Percentiles rank a stretch among this genome's conserved stretches.
Evolutionary conservation across 2,113 vertebrate species (phyloP).

Genomic region (Anoplopoma fimbria): DNA sequence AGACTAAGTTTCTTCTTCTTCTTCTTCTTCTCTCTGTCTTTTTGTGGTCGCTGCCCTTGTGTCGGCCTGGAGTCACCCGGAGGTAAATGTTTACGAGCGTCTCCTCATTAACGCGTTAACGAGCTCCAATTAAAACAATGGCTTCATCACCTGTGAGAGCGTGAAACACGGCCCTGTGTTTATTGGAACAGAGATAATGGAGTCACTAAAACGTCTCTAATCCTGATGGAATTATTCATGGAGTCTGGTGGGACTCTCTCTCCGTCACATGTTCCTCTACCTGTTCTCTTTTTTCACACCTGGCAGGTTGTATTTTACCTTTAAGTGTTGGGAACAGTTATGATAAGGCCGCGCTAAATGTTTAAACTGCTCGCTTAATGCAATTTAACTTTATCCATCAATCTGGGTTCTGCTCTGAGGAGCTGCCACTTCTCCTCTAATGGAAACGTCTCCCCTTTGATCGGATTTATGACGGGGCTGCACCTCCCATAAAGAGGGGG

Average conservation of each 20-base stretch:
- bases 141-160: constrained; percentile 84
- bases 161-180: constrained; percentile 78
- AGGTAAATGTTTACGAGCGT: constrained; percentile 91
- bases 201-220: constrained; percentile 59
- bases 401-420: constrained; percentile 84
- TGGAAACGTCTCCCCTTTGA: constrained; percentile 84
- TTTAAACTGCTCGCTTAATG: constrained; percentile 91
- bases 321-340: constrained; percentile 92
- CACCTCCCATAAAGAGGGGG: constrained; percentile 22
- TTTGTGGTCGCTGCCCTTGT: constrained; percentile 81
- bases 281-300: constrained; percentile 10
- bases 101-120: constrained; percentile 88
- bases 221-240: not conserved
- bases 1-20: not conserved
- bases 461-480: constrained; percentile 88
- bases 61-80: constrained; percentile 82
- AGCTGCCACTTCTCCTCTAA: constrained; percentile 82
- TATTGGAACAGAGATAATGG: constrained; percentile 81
- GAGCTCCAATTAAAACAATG: constrained; percentile 90
- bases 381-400: constrained; percentile 92
- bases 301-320: constrained; percentile 83
- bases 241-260: not conserved
- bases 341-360: constrained; percentile 93
- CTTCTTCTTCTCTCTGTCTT: too few relatives aligned
- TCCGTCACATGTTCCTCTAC: not conserved